Conservation (phyloP, 2,113 vertebrate genomes). For the Morone saxatilis region DNA sequence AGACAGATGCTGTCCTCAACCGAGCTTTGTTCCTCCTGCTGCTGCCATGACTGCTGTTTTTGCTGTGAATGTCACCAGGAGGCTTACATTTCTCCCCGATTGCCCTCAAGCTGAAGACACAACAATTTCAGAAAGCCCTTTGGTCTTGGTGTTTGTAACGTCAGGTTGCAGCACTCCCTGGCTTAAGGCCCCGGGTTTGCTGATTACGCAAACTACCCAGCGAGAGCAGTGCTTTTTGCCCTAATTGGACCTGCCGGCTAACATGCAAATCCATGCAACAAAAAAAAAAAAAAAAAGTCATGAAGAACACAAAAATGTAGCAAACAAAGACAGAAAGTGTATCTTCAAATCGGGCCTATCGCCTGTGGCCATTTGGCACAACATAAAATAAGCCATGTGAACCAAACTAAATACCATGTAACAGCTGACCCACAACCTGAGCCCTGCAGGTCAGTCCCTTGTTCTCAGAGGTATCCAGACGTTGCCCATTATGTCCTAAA, state of each 20-base stretch:
- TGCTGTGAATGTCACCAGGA: constrained; percentile 58
- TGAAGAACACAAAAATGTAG: constrained; percentile 28
- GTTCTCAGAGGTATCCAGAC: constrained; percentile 48
- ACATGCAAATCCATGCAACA: constrained; percentile 59
- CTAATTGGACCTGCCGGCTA: constrained; percentile 64
- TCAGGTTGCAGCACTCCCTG: constrained; percentile 49
- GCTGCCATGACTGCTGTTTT: constrained; percentile 48
- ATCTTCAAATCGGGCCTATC: constrained; percentile 27
- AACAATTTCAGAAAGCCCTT: constrained; percentile 70
- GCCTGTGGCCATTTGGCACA: constrained; percentile 44
- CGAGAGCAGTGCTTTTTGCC: constrained; percentile 36
- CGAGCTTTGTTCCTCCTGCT: constrained; percentile 44
- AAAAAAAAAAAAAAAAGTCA: background rate
- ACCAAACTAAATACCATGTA: constrained; percentile 48
- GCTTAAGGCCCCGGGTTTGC: constrained; percentile 59
- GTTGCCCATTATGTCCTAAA: constrained; percentile 49
- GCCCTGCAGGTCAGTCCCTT: constrained; percentile 52
- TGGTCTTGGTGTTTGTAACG: constrained; percentile 54
- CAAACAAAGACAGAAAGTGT: constrained; percentile 59
- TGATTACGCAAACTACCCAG: constrained; percentile 63
- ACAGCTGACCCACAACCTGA: constrained; percentile 63
- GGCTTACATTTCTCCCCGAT: constrained; percentile 71
- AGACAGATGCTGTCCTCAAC: constrained; percentile 58
- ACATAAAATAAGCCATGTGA: constrained; percentile 54
- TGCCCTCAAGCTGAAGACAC: constrained; percentile 71